phyloP scores from a whole-genome alignment of 2,888 invertebrate species.

The Pinctada fucata region DNA sequence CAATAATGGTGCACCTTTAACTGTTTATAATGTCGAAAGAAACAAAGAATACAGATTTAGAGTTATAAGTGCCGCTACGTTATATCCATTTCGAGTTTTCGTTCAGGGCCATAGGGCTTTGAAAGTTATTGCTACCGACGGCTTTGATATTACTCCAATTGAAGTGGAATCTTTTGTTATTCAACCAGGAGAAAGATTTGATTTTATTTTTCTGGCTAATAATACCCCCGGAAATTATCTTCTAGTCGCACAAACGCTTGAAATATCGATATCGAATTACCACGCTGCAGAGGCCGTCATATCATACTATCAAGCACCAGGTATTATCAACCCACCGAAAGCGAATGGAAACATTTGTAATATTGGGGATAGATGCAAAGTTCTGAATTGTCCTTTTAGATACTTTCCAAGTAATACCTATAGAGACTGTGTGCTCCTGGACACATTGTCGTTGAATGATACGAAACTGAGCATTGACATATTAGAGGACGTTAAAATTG shows the following conservation, averaged over 20 bases:
- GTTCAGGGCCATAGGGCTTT: conserved; percentile 48
- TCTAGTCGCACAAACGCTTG: too few relatives aligned
- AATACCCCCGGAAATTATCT: conserved; percentile 5
- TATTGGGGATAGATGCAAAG: conserved; percentile 34
- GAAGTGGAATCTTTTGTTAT: conserved; percentile 34
- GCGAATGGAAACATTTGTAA: conserved; percentile 28
- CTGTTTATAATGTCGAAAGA: conserved; percentile 43
- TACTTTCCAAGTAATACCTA: conserved; percentile 25
- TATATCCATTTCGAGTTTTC: conserved; percentile 49
- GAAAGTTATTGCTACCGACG: conserved; percentile 48
- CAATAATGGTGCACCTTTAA: conserved; percentile 50
- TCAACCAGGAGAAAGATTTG: conserved; percentile 33
- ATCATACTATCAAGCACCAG: not conserved
- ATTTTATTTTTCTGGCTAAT: conserved; percentile 16
- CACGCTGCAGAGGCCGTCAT: conserved; percentile 23
- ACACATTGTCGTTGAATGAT: conserved; percentile 35
- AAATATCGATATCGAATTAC: not conserved
- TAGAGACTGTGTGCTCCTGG: conserved; percentile 36
- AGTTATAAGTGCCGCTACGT: conserved; percentile 51
- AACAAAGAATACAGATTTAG: conserved; percentile 45
- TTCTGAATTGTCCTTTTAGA: conserved; percentile 54
- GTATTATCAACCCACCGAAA: conserved; percentile 25
- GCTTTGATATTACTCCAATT: conserved; percentile 19
- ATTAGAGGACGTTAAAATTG: not conserved
- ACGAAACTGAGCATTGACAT: conserved; percentile 6